These are phyloP conservation scores for Colletes gigas DNA, from an alignment of 1,140 invertebrate genomes.

Conservation along the genomic window DNA sequence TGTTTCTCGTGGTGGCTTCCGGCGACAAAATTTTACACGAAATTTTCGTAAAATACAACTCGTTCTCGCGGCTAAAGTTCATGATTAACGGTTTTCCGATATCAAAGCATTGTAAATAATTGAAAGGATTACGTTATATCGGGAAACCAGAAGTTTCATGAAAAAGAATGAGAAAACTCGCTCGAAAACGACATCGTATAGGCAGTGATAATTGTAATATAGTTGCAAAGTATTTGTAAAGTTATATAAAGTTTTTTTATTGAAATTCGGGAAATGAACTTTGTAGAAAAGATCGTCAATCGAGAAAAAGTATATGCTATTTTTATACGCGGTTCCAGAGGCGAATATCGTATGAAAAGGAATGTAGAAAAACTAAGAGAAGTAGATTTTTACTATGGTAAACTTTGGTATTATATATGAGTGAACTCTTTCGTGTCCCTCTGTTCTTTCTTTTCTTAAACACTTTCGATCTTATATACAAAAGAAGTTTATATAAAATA, in stretches of 20 bases:
- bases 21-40: background rate
- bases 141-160: constrained; percentile 30
- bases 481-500: constrained; percentile 65
- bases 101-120: constrained; percentile 25
- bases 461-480: constrained; percentile 67
- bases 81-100: background rate
- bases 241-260: constrained; percentile 30
- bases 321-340: constrained; percentile 20
- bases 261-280: constrained; percentile 44
- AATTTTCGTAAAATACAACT: background rate
- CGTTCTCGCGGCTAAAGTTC: background rate
- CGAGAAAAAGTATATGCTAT: constrained; percentile 58
- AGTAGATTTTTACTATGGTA: constrained; percentile 73
- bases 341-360: constrained; percentile 47
- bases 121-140: constrained; percentile 9
- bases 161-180: constrained; percentile 37
- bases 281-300: constrained; percentile 58
- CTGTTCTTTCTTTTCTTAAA: constrained; percentile 47
- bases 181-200: constrained; percentile 50
- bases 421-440: constrained; percentile 64
- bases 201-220: constrained; percentile 67
- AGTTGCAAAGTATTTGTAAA: constrained; percentile 55
- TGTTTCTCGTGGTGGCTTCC: background rate
- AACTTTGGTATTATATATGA: constrained; percentile 81
- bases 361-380: constrained; percentile 68